phyloP scores from a whole-genome alignment of 2,888 invertebrate genomes.

The Drosophila kanekoi region DNA sequence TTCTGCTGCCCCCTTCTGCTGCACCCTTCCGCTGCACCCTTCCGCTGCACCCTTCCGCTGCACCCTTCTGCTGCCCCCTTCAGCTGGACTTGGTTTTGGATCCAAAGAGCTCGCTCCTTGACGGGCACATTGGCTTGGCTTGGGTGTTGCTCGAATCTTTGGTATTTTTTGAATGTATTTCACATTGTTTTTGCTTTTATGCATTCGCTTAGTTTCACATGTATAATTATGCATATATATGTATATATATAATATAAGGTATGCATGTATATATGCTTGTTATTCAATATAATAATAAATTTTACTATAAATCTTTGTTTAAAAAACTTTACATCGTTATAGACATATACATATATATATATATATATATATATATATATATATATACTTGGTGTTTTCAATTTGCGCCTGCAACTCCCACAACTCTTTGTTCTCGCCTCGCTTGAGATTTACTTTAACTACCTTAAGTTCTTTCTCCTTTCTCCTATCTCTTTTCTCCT shows the following conservation, averaged over 20 bases:
- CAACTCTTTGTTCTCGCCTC: conserved; percentile 31
- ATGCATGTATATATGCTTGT: conserved; percentile 32
- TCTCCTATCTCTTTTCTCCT: conserved; percentile 3
- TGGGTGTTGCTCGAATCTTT: conserved; percentile 21
- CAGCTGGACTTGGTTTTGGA: conserved; percentile 4
- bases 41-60: conserved; percentile 20
- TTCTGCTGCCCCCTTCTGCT: too few species aligned
- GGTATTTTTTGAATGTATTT: conserved; percentile 75
- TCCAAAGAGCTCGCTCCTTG: conserved; percentile 20
- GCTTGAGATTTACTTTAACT: conserved; percentile 36
- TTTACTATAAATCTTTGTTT: conserved; percentile 75
- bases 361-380: conserved; percentile 51
- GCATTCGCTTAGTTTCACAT: conserved; percentile 39
- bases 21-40: conserved; percentile 28
- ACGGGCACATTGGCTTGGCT: conserved; percentile 43
- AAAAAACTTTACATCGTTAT: conserved; percentile 67
- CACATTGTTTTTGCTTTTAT: conserved; percentile 56
- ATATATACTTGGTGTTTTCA: conserved; percentile 74
- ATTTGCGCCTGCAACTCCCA: conserved; percentile 57
- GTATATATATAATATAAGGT: conserved; percentile 9
- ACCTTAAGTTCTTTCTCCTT: conserved; percentile 30
- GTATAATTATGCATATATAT: conserved; percentile 29
- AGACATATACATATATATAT: conserved; percentile 40
- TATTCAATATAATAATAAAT: conserved; percentile 70
- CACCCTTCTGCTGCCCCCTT: conserved; percentile 27